Conservation (phyloP, 1,140 invertebrate species). For the Sinella curviseta region DNA sequence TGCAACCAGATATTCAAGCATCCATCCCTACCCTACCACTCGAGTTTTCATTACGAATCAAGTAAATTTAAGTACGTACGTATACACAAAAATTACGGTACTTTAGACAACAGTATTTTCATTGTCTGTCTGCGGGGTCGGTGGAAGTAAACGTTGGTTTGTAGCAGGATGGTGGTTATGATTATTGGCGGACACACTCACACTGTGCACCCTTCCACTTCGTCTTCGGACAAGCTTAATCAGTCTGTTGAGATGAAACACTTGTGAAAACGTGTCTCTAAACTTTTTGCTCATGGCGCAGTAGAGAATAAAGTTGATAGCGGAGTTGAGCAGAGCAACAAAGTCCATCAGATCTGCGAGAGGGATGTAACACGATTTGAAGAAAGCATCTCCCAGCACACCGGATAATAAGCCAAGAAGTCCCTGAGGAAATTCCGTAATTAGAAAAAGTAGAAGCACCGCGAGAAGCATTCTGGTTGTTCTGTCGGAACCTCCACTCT, state of each 20-base stretch:
- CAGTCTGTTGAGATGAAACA: constrained; percentile 55
- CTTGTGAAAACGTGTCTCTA: constrained; percentile 76
- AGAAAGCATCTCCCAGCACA: constrained; percentile 70
- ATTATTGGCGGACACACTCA: background rate
- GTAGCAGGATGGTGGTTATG: background rate
- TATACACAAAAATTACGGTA: too few species aligned
- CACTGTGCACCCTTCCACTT: background rate
- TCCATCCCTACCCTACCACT: too few species aligned
- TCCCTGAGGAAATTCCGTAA: constrained; percentile 82
- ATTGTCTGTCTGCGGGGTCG: background rate
- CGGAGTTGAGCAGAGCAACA: constrained; percentile 66
- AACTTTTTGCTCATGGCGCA: constrained; percentile 88
- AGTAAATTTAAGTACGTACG: too few species aligned
- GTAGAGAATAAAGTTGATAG: constrained; percentile 70
- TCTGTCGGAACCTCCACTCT: constrained; percentile 68
- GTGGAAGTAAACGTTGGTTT: background rate
- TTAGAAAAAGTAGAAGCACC: constrained; percentile 83
- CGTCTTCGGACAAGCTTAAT: background rate
- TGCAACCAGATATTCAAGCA: too few species aligned
- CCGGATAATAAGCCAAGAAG: constrained; percentile 76
- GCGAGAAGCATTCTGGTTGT: constrained; percentile 92
- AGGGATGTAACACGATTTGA: constrained; percentile 70
- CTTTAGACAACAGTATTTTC: too few species aligned
- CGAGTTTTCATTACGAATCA: too few species aligned
- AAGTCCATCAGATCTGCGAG: constrained; percentile 67